Evolutionary conservation across 2,888 invertebrate species (phyloP).

Genomic region (Dynastes grantii): DNA sequence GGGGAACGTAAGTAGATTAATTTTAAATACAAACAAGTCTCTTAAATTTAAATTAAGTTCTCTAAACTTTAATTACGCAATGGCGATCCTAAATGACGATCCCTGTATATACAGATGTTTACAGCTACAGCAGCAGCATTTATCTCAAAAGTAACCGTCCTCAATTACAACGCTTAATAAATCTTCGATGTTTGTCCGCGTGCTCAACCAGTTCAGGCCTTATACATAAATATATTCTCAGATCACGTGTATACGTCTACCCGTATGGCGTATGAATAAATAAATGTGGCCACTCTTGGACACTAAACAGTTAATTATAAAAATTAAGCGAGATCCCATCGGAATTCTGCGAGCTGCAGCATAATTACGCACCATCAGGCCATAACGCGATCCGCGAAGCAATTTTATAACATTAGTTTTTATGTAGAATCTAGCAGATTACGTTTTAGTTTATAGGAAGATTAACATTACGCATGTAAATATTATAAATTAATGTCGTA

Average conservation of each 20-base stretch:
- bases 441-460: too few species aligned
- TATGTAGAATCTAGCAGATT: too few species aligned
- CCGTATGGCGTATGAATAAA: not conserved
- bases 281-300: not conserved
- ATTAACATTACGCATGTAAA: too few species aligned
- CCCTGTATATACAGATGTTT: slow-evolving; percentile 10
- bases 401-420: too few species aligned
- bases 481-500: too few species aligned
- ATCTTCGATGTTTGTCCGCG: slow-evolving; percentile 35
- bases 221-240: not conserved
- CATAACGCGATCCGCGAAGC: too few species aligned
- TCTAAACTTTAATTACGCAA: too few species aligned
- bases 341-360: not conserved
- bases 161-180: slow-evolving; percentile 39
- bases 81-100: too few species aligned
- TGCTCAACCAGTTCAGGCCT: slow-evolving; percentile 5
- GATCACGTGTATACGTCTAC: not conserved
- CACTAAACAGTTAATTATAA: slow-evolving; percentile 1
- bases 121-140: not conserved
- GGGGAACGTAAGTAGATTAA: too few species aligned
- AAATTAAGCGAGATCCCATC: not conserved
- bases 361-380: not conserved
- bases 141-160: slow-evolving; percentile 37
- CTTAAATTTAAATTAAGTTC: too few species aligned
- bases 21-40: too few species aligned